Percentiles rank a stretch among this genome's conserved stretches.
These are phyloP conservation scores for Numenius phaeopus DNA, from an alignment of 2,797 vertebrate genomes.

Conservation along the genomic window DNA sequence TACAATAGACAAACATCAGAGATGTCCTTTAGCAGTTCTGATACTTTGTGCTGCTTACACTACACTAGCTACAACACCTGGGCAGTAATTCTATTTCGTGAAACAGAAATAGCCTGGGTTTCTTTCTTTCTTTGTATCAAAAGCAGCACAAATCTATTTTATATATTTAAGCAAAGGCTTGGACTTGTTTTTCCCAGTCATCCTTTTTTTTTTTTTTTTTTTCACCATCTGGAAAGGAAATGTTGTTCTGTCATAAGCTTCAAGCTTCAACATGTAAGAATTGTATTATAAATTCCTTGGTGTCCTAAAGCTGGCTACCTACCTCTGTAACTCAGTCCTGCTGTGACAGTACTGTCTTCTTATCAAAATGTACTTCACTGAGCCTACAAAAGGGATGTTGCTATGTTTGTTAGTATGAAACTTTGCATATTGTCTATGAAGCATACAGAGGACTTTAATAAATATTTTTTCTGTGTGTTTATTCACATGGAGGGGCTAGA, in stretches of 20 bases:
- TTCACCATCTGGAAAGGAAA: not conserved
- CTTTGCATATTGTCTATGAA: not conserved
- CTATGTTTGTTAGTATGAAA: not conserved
- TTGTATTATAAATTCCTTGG: not conserved
- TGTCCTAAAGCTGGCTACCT: not conserved
- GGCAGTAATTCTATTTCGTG: not conserved
- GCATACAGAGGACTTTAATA: not conserved
- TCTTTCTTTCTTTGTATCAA: not conserved
- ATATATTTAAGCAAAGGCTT: not conserved
- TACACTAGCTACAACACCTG: not conserved
- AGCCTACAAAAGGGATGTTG: not conserved
- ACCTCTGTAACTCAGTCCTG: not conserved
- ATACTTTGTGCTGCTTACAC: not conserved
- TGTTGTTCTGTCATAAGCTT: not conserved
- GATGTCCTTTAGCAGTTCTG: not conserved
- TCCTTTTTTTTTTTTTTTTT: not conserved
- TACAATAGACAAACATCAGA: not conserved
- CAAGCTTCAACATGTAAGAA: not conserved
- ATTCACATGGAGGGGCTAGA: not conserved
- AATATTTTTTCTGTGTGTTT: not conserved
- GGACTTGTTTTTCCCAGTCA: not conserved
- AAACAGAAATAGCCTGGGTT: not conserved
- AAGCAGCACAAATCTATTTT: not conserved
- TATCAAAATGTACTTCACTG: not conserved
- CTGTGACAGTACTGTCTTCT: not conserved